Base-by-base conservation (phyloP, 2,113 vertebrate genomes). In the Cryptoleucopteryx plumbea region DNA sequence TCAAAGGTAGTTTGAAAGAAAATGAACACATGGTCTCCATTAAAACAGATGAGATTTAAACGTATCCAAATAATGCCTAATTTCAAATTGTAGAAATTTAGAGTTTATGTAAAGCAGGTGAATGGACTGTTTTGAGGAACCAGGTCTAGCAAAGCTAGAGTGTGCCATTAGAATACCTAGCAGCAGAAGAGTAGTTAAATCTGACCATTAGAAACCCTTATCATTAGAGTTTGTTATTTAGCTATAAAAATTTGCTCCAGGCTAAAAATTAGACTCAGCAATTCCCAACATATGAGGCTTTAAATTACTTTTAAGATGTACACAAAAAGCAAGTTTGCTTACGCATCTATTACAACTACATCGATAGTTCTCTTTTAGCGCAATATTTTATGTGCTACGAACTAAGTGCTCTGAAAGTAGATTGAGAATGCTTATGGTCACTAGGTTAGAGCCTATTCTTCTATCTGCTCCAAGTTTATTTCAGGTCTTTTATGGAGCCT, bases 181-280 rank as follows among this genome's bases (percentile, higher is more conserved):
- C 53, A 82, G 40, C 61, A 94, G 65, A 72, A 78, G 47, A 83
- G 68, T 86, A 83, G 52, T 81, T 86, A 93, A 84, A 22, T 43
- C 56, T 94, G 77, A 91, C 89, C 96, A 88, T 90, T 94, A 86
- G 53, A 94, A 97, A 73, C 36, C 65, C 32, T 79, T 80, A 85
- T 89, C 62, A 53, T 73, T 81, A 53, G 71, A 82, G 38, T 93
- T 87, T 91, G 65, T 56, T 89, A 74, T 62, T 94, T 58, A 79
- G 90, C 67, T 90, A 18, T 87, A 93, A 88, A 91, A 83, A 80
- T 82, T 85, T 92, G 52, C 86, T 95, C 34, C 63, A 53, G 86
- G 95, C 93, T 85, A 84, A 95, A 96, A 96, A 94, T 78, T 86
- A 86, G 59, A 59, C 56, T 93, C 48, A 52, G 95, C 83, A 95